Conservation (phyloP, 2,888 invertebrate species). For the Drosophila anomelani region DNA sequence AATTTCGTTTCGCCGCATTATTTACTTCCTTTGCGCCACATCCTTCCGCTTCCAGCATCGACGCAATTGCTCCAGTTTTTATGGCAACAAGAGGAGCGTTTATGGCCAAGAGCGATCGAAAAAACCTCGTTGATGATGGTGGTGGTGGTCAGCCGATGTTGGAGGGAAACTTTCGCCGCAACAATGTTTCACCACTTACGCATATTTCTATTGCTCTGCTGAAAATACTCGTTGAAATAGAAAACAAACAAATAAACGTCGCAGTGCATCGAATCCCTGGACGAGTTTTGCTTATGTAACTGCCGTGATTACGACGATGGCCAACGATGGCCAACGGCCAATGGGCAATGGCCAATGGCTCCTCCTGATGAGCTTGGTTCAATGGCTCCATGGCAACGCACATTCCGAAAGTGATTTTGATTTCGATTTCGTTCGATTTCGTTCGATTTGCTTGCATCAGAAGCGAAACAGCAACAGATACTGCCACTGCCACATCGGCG, state of each 20-base stretch:
- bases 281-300: constrained; percentile 41
- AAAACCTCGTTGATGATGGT: constrained; percentile 23
- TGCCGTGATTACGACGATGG: constrained; percentile 12
- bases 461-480: constrained; percentile 22
- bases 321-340: constrained; percentile 27
- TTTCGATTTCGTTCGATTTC: constrained; percentile 65
- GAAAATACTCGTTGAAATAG: constrained; percentile 21
- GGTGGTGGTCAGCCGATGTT: constrained; percentile 20
- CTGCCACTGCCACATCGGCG: constrained; percentile 2
- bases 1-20: constrained; percentile 44
- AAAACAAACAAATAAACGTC: constrained; percentile 69
- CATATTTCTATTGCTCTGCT: constrained; percentile 61
- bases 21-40: constrained; percentile 46
- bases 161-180: constrained; percentile 52
- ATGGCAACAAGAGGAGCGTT: constrained; percentile 59
- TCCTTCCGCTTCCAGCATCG: constrained; percentile 35
- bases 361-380: constrained; percentile 73
- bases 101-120: constrained; percentile 73
- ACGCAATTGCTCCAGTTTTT: constrained; percentile 60
- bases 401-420: constrained; percentile 66
- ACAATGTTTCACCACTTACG: constrained; percentile 61
- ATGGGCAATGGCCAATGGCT: constrained; percentile 41
- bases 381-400: constrained; percentile 63
- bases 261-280: constrained; percentile 30
- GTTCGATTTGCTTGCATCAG: constrained; percentile 47